Percentiles rank a stretch among this genome's conserved stretches.
phyloP scores from a whole-genome alignment of 2,888 invertebrate genomes.

The Gonocerus acuteangulatus region DNA sequence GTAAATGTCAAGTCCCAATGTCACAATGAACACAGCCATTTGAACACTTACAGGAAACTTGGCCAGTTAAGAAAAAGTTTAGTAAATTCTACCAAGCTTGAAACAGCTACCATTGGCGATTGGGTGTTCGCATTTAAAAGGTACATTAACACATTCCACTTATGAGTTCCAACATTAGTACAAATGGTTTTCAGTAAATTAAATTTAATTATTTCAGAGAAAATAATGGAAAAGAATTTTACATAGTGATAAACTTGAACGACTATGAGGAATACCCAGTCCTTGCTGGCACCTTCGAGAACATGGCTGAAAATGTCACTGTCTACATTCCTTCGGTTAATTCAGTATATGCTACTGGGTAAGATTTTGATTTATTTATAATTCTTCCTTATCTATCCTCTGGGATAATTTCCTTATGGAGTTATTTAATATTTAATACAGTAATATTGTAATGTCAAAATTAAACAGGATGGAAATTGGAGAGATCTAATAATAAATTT shows the following conservation, averaged over 20 bases:
- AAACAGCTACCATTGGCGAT: slow-evolving; percentile 15
- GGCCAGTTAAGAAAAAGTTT: slow-evolving; percentile 42
- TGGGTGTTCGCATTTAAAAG: slow-evolving; percentile 34
- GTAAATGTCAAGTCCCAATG: slow-evolving; percentile 45
- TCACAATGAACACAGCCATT: slow-evolving; percentile 27
- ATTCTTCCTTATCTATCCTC: neutral
- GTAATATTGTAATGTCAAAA: too few relatives aligned
- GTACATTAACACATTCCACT: too few relatives aligned
- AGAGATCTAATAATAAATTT: too few relatives aligned
- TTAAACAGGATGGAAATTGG: too few relatives aligned
- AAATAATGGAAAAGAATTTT: neutral
- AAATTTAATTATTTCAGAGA: too few relatives aligned
- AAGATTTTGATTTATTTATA: neutral
- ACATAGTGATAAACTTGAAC: slow-evolving; percentile 20
- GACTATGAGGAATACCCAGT: neutral
- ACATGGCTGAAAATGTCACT: neutral
- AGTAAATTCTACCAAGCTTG: slow-evolving; percentile 40
- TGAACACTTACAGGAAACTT: slow-evolving; percentile 36
- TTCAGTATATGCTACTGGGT: neutral
- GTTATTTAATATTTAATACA: too few relatives aligned
- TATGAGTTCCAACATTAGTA: too few relatives aligned
- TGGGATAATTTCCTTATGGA: neutral
- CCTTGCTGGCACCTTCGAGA: neutral
- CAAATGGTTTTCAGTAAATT: neutral
- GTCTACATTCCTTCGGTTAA: neutral